Evolutionary conservation across 2,888 invertebrate genomes (phyloP), one percentile per base, ranked within the genome.

Genomic region (Zygogramma bicolorata): DNA sequence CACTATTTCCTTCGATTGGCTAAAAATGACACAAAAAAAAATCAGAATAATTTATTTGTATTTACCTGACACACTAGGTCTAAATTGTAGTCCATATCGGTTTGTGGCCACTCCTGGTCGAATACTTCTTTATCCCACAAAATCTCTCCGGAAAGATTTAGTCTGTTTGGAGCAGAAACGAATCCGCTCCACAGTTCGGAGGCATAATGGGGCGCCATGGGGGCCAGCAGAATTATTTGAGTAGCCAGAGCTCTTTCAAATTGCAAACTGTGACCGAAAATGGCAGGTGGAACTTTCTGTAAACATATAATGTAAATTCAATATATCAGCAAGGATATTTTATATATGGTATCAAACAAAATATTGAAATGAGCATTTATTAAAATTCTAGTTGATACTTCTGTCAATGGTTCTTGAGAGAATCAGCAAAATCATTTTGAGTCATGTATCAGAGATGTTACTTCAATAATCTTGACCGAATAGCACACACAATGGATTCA

Each of bases 151-250:
- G 88, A 85, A 68, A 83, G 73, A 81, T 89, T 89, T 13, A 91
- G 81, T 77, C 91, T 89, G 79, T 92, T 88, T 3, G 92, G 91
- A 2, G 92, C 92, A 0, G 90, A 89, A 38, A 89, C 87, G 81
- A 95, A 92, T 61, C 93, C 95, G 22, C 91, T 89, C 98, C 98
- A 98, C 15, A 98, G 87, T 86, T 98, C 97, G 0, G 94, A 94
- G 34, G 96, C 93, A 86, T 97, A 97, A 87, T 96, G 95, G 0
- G 98, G 98, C 0, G 95, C 94, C 83, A 97, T 90, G 0, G 98
- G 97, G 3, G 96, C 92, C 46, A 97, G 84, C 92, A 97, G 93
- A 75, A 97, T 93, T 66, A 98, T 90, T 81, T 96, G 92, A 27
- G 90, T 88, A 0, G 93, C 94, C 67, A 98, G 87, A 4, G 95